Percentiles rank a stretch among this genome's conserved stretches.
phyloP scores from a whole-genome alignment of 2,113 vertebrate species.

The Zosterops japonicus region DNA sequence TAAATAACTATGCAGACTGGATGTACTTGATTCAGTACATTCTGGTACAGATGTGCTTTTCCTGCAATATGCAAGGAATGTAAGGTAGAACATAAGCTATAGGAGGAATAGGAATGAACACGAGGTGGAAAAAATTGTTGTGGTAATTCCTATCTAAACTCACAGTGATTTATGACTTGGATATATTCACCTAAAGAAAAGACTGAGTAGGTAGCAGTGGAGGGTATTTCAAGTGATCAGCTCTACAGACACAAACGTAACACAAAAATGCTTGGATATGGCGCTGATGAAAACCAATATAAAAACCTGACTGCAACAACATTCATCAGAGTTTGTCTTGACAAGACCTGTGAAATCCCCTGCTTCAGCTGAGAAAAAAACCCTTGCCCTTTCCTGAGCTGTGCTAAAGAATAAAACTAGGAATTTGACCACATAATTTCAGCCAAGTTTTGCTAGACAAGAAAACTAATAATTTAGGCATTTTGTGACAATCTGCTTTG shows the following conservation, averaged over 20 bases:
- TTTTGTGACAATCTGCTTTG: not conserved
- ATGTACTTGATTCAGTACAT: not conserved
- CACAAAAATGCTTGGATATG: not conserved
- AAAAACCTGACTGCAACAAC: not conserved
- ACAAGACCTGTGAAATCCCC: not conserved
- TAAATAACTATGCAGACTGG: not conserved
- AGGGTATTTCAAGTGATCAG: not conserved
- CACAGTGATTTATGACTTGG: not conserved
- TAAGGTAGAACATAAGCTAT: not conserved
- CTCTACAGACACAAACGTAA: not conserved
- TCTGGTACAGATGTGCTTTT: not conserved
- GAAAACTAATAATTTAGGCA: not conserved
- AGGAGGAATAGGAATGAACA: not conserved
- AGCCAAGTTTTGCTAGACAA: not conserved
- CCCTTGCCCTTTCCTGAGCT: not conserved
- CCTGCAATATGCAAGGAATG: not conserved
- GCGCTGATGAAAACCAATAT: not conserved
- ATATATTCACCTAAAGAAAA: not conserved
- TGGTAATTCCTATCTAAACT: not conserved
- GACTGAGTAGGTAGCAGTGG: no score
- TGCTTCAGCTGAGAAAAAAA: not conserved
- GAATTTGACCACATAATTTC: not conserved
- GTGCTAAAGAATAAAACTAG: not conserved
- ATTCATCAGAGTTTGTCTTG: not conserved
- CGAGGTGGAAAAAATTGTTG: not conserved